A percentile compares a stretch with the other conserved stretches of the same genome.
phyloP scores from a whole-genome alignment of 2,888 invertebrate species.

The Orthosia gracilis region DNA sequence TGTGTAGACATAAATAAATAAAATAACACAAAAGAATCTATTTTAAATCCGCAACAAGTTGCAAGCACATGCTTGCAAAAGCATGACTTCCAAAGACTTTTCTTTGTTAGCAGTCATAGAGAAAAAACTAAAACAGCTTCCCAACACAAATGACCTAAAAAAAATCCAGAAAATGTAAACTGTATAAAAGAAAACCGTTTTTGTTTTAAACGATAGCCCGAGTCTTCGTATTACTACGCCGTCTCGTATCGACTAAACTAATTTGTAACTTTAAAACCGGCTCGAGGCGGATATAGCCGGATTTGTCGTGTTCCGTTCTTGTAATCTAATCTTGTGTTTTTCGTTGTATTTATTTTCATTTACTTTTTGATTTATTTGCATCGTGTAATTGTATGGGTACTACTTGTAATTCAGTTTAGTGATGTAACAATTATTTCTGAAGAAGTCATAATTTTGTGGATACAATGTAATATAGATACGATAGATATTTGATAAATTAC shows the following conservation, averaged over 20 bases:
- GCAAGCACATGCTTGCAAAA: background rate
- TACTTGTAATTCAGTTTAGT: too few relatives aligned
- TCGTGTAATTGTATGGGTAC: too few relatives aligned
- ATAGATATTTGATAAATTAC: too few relatives aligned
- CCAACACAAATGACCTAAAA: slow-evolving; percentile 28
- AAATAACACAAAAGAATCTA: background rate
- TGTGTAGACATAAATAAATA: too few relatives aligned
- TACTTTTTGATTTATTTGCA: too few relatives aligned
- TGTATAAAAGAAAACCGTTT: slow-evolving; percentile 39
- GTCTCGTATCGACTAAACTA: slow-evolving; percentile 65
- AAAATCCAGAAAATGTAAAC: slow-evolving; percentile 22
- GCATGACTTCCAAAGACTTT: background rate
- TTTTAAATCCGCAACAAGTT: slow-evolving; percentile 22
- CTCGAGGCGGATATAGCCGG: slow-evolving; percentile 60
- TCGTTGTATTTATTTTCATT: too few relatives aligned
- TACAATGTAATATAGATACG: too few relatives aligned
- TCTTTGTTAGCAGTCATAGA: background rate
- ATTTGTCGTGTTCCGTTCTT: slow-evolving; percentile 63
- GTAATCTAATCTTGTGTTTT: slow-evolving; percentile 55
- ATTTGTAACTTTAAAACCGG: slow-evolving; percentile 71
- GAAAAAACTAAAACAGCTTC: slow-evolving; percentile 9
- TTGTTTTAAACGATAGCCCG: slow-evolving; percentile 47
- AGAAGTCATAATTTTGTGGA: too few relatives aligned
- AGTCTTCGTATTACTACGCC: slow-evolving; percentile 47
- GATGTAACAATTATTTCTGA: too few relatives aligned